These are phyloP conservation scores for Ptychadena robeensis DNA, from an alignment of 2,797 vertebrate species.

Conservation along the genomic window DNA sequence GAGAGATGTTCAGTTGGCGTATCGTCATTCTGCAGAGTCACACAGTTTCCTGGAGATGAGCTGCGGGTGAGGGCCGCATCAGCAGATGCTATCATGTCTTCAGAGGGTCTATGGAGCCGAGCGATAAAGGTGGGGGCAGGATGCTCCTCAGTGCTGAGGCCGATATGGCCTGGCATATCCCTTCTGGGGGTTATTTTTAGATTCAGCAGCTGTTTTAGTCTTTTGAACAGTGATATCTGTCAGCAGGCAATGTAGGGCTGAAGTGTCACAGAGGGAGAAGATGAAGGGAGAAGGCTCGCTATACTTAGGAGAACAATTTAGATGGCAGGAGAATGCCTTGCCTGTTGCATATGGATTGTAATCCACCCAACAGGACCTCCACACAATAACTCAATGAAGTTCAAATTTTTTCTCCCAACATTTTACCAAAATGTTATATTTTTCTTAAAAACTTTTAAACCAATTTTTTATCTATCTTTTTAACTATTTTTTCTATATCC, in stretches of 20 bases:
- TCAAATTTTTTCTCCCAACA: too few species aligned
- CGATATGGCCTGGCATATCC: conserved; percentile 13
- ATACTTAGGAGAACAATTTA: conserved; percentile 9
- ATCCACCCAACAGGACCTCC: background rate
- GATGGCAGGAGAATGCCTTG: background rate
- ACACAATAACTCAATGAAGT: too few species aligned
- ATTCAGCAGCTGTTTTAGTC: conserved; percentile 35
- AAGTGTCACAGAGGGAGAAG: conserved; percentile 13
- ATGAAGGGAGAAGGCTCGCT: conserved; percentile 8
- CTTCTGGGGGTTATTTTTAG: conserved; percentile 40
- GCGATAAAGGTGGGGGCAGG: background rate
- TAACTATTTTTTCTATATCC: too few species aligned
- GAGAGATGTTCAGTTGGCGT: background rate
- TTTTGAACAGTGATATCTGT: conserved; percentile 50
- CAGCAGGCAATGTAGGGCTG: conserved; percentile 23
- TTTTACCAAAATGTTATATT: too few species aligned
- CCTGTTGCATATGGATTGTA: conserved; percentile 13
- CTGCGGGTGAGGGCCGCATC: conserved; percentile 9
- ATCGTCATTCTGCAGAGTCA: background rate
- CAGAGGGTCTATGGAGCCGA: background rate
- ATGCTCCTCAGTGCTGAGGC: background rate
- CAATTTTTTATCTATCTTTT: too few species aligned
- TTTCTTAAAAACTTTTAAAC: too few species aligned
- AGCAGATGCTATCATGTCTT: conserved; percentile 6
- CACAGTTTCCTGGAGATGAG: conserved; percentile 7